Evolutionary conservation across 2,113 vertebrate species (phyloP).

Genomic region (Cryptotis parvus): DNA sequence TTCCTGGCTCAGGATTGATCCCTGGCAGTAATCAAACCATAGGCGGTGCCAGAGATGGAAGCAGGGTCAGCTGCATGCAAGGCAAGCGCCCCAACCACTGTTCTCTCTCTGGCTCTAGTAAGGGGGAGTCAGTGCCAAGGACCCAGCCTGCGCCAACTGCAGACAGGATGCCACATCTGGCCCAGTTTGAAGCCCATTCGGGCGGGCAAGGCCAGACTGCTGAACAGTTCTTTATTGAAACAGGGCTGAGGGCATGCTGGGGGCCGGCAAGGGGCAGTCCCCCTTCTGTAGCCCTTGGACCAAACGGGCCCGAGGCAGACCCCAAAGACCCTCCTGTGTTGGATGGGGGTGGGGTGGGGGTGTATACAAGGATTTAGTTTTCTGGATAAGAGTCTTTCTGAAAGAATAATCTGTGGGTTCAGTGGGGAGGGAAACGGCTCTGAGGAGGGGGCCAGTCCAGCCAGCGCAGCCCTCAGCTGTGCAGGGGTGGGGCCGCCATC

Average conservation of each 20-base stretch:
- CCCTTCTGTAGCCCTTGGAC: constrained; percentile 19
- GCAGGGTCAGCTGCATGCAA: not conserved
- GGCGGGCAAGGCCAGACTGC: constrained; percentile 1
- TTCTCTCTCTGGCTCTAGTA: too few relatives aligned
- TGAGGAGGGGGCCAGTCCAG: constrained; percentile 55
- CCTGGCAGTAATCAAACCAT: too few relatives aligned
- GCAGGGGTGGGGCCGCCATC: constrained; percentile 48
- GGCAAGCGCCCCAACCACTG: not conserved
- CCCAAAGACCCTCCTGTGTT: not conserved
- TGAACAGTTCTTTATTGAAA: constrained; percentile 80
- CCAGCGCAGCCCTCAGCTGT: not conserved
- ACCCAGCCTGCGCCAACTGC: not conserved
- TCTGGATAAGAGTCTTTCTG: constrained; percentile 74
- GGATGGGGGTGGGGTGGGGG: not conserved
- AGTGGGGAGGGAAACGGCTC: constrained; percentile 19
- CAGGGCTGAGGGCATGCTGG: not conserved
- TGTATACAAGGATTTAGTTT: not conserved
- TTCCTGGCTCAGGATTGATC: too few relatives aligned
- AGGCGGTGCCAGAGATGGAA: too few relatives aligned
- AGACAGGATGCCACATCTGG: accelerated
- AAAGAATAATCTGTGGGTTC: constrained; percentile 78
- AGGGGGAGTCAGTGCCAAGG: not conserved
- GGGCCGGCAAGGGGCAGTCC: not conserved
- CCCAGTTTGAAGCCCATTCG: not conserved
- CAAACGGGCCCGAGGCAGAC: not conserved